A percentile compares a stretch with the other conserved stretches of the same genome.
Conservation (phyloP, 1,140 invertebrate genomes). For the Chlorops oryzae region DNA sequence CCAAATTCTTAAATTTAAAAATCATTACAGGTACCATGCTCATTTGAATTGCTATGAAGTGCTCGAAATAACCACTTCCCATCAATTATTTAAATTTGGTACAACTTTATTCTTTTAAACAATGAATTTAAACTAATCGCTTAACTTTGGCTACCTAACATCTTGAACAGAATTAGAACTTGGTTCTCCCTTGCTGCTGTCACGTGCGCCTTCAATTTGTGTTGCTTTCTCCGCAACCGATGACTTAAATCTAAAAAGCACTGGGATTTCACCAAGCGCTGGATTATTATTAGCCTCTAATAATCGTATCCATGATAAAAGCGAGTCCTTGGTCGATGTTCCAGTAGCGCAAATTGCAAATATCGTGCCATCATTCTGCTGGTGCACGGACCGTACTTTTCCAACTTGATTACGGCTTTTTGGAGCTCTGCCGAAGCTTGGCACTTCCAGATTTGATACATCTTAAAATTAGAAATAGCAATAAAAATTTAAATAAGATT, state of each 20-base stretch:
- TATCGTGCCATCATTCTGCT: slow-evolving; percentile 90
- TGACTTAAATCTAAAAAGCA: slow-evolving; percentile 66
- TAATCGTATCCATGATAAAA: slow-evolving; percentile 87
- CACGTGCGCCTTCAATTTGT: slow-evolving; percentile 26
- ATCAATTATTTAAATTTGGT: too few relatives aligned
- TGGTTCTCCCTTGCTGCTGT: too few relatives aligned
- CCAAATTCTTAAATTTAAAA: too few relatives aligned
- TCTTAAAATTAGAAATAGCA: slow-evolving; percentile 51
- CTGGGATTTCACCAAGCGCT: slow-evolving; percentile 63
- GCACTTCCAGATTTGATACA: slow-evolving; percentile 59
- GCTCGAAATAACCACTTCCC: too few relatives aligned
- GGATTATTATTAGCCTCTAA: slow-evolving; percentile 74
- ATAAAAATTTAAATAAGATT: slow-evolving; percentile 2
- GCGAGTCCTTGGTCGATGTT: slow-evolving; percentile 81
- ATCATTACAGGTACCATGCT: too few relatives aligned
- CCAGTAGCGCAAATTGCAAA: slow-evolving; percentile 80
- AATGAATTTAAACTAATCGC: too few relatives aligned
- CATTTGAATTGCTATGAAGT: too few relatives aligned
- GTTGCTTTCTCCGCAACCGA: slow-evolving; percentile 28
- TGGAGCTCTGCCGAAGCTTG: slow-evolving; percentile 50
- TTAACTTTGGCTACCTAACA: too few relatives aligned
- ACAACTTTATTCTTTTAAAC: too few relatives aligned
- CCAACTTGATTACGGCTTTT: slow-evolving; percentile 36
- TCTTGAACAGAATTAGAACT: too few relatives aligned
- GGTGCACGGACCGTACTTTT: slow-evolving; percentile 67